phyloP scores from a whole-genome alignment of 2,888 invertebrate species.

The Platycnemis pennipes region DNA sequence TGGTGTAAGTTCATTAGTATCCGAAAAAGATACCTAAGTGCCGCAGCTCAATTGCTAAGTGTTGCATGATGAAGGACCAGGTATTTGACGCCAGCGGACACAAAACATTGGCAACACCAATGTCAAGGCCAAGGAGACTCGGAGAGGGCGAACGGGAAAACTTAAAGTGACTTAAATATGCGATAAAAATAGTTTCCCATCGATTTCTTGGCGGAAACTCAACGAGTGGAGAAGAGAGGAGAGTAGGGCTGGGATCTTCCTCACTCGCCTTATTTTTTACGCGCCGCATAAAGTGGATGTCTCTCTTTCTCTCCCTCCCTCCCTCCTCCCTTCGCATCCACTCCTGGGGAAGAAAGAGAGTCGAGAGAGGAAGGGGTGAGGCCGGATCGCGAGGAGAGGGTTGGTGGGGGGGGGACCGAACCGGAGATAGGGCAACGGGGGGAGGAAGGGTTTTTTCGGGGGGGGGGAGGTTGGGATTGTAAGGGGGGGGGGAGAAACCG shows the following conservation, averaged over 20 bases:
- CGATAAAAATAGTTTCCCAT: constrained; percentile 34
- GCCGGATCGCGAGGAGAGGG: not conserved
- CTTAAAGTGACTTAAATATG: constrained; percentile 28
- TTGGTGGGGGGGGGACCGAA: not conserved
- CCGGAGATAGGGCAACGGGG: not conserved
- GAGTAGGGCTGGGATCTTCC: not conserved
- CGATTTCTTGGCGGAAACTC: not conserved
- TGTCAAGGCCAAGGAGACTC: not conserved
- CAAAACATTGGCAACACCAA: not conserved
- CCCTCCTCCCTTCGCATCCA: not conserved
- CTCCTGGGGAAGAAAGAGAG: not conserved
- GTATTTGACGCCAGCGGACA: not conserved
- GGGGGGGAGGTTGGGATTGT: not conserved
- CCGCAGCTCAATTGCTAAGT: too few relatives aligned
- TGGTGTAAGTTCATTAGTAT: too few relatives aligned
- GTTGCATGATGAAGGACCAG: not conserved
- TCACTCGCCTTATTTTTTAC: not conserved
- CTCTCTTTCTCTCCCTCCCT: not conserved
- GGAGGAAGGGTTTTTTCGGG: not conserved
- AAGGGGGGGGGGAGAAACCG: not conserved
- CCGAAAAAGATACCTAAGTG: too few relatives aligned
- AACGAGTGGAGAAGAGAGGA: not conserved
- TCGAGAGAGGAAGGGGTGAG: not conserved
- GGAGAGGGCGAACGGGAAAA: not conserved
- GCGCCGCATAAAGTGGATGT: constrained; percentile 34